These are phyloP conservation scores for Promerops cafer DNA, from an alignment of 2,113 vertebrate species.

Conservation along the genomic window DNA sequence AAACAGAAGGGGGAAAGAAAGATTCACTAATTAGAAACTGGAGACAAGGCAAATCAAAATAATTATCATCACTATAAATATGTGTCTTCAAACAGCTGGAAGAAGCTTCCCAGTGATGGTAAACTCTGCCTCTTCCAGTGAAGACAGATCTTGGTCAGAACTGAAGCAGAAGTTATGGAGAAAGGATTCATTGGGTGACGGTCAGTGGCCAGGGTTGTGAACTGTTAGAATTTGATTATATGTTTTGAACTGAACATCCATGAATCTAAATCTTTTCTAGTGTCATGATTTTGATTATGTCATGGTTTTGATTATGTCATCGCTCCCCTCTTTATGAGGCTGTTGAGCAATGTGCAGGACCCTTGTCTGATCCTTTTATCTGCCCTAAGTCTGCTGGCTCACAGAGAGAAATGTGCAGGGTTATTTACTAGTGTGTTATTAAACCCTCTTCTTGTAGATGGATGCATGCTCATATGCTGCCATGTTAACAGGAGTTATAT, in stretches of 20 bases:
- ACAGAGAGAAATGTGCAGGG: background rate
- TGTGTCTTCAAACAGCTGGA: background rate
- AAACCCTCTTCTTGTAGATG: background rate
- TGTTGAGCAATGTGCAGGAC: background rate
- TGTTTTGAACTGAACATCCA: background rate
- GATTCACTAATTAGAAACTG: background rate
- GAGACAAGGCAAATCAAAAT: background rate
- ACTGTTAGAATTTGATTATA: background rate
- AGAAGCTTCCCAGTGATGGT: background rate
- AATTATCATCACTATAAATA: background rate
- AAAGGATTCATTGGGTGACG: background rate
- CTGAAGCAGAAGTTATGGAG: background rate
- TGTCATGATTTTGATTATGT: background rate
- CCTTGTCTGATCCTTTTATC: background rate
- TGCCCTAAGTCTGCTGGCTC: background rate
- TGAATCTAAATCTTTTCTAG: background rate
- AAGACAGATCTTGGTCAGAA: background rate
- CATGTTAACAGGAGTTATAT: conserved; percentile 1
- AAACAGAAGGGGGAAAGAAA: background rate
- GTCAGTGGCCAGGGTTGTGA: background rate
- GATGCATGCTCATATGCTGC: background rate
- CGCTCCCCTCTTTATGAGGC: background rate
- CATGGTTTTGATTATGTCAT: background rate
- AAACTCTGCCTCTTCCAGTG: background rate
- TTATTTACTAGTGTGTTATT: background rate